Evolutionary conservation across 2,888 invertebrate genomes (phyloP), one percentile per base, ranked within the genome.

Genomic region (Drosophila recens): DNA sequence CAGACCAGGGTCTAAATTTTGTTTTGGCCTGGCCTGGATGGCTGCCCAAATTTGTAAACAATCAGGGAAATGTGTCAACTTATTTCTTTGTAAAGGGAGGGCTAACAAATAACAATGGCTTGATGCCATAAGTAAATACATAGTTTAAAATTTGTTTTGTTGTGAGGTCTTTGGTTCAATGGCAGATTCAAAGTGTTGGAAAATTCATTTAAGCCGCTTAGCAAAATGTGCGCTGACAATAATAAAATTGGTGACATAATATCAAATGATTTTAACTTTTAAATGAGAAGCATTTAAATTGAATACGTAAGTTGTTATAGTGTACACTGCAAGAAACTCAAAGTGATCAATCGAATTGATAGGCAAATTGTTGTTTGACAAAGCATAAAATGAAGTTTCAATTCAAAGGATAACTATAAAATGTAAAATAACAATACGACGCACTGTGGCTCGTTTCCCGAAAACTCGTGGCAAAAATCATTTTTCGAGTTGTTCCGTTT

Each of bases 41-140:
- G 76, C 81, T 79, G 72, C 79, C 87, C 72, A 82, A 85, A 85
- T 85, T 87, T 85, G 84, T 85, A 85, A 85, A 85, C 87, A 85
- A 85, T 85, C 87, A 80, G 76, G 76, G 85, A 80, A 85, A 85
- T 85, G 86, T 85, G 84, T 85, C 84, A 85, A 87, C 84, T 85
- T 85, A 85, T 85, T 85, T 82, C 82, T 70, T 72, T 69, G 69
- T 52, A 34, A 51, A 30, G 51, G 53, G 30, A 43, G 58, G 48
- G 42, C 34, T 33, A 69, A 63, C 61, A 54, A 72, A 82, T 72
- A 79, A 85, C 82, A 87, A 82, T 85, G 74, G 66, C 72, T 63
- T 76, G 74, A 82, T 85, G 87, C 87, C 72, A 76, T 76, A 82
- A 87, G 87, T 84, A 86, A 88, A 88, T 88, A 88, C 79, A 86